Percentiles rank a stretch among this genome's conserved stretches.
phyloP scores from a whole-genome alignment of 2,888 invertebrate species.

The Bedellia somnulentella region DNA sequence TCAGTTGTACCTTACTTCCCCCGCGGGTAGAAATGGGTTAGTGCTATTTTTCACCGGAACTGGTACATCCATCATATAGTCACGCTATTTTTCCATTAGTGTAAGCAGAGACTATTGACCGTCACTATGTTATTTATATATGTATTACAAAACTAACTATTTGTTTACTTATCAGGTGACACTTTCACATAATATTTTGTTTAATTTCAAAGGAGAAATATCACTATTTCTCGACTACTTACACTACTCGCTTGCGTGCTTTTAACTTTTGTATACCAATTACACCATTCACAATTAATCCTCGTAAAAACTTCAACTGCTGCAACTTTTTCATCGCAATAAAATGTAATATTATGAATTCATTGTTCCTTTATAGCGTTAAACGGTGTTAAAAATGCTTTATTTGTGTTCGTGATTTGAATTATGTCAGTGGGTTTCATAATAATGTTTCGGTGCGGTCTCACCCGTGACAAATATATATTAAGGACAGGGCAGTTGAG shows the following conservation, averaged over 20 bases:
- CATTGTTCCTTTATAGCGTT: conserved; percentile 36
- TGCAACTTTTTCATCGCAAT: conserved; percentile 14
- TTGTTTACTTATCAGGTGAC: no score
- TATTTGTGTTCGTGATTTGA: conserved; percentile 42
- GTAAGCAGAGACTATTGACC: no score
- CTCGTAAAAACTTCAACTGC: conserved; percentile 27
- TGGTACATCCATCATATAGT: no score
- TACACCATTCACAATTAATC: conserved; percentile 31
- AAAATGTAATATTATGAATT: conserved; percentile 33
- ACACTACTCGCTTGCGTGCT: conserved; percentile 6
- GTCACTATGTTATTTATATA: no score
- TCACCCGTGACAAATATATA: conserved; percentile 13
- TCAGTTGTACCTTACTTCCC: no score
- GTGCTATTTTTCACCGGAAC: no score
- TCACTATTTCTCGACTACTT: no score
- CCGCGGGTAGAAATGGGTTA: no score
- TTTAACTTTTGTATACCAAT: conserved; percentile 12
- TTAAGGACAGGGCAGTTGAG: conserved; percentile 12
- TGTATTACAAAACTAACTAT: no score
- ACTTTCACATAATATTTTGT: no score
- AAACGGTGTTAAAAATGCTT: conserved; percentile 40
- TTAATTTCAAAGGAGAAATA: no score
- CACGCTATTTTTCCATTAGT: no score
- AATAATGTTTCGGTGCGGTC: conserved; percentile 3
- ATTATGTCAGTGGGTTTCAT: conserved; percentile 17